Evolutionary conservation across 2,113 vertebrate genomes (phyloP).

Genomic region (Diadophis punctatus): DNA sequence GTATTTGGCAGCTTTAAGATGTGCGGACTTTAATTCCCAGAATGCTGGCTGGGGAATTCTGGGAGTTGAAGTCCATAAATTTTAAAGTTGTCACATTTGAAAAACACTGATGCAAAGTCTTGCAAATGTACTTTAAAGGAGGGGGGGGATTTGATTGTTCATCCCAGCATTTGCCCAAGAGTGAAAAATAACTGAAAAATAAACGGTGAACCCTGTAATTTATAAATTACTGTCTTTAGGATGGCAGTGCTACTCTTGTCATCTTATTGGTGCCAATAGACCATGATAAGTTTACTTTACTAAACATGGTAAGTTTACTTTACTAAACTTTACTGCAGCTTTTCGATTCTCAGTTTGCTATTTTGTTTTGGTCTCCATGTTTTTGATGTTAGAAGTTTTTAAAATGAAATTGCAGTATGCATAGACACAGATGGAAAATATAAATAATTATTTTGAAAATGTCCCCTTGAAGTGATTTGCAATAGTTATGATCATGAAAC

Average conservation of each 20-base stretch:
- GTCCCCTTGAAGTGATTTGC: background rate
- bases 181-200: background rate
- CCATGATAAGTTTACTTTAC: background rate
- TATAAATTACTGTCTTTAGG: background rate
- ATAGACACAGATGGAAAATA: background rate
- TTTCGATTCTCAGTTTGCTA: background rate
- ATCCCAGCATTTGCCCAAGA: background rate
- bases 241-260: background rate
- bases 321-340: background rate
- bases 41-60: background rate
- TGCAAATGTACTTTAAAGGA: background rate
- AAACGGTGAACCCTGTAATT: background rate
- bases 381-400: background rate
- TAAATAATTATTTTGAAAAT: background rate
- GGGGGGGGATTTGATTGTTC: background rate
- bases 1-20: background rate
- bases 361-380: background rate
- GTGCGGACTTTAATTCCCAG: background rate
- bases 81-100: background rate
- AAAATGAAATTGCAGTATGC: background rate
- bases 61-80: background rate
- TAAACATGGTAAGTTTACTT: background rate
- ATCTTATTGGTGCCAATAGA: background rate
- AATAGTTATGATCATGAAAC: background rate
- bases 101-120: background rate